Conservation (phyloP, 2,797 vertebrate genomes). For the Pristis pectinata region DNA sequence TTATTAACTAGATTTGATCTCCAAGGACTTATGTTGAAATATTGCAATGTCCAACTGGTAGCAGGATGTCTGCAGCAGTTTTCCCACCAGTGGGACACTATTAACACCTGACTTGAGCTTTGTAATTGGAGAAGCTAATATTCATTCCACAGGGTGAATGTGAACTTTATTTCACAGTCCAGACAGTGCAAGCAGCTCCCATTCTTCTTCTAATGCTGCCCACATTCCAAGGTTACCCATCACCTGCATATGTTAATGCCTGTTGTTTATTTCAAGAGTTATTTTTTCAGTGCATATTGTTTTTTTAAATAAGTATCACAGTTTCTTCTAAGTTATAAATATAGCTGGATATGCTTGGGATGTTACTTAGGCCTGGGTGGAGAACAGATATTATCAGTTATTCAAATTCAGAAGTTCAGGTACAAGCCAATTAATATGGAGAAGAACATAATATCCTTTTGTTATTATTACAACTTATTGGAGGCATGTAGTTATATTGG, state of each 20-base stretch:
- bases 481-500: background rate
- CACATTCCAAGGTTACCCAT: background rate
- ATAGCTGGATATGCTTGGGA: background rate
- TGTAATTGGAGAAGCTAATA: constrained; percentile 13
- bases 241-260: background rate
- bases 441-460: background rate
- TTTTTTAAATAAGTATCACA: background rate
- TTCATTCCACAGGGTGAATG: background rate
- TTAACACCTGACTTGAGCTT: constrained; percentile 14
- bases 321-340: background rate
- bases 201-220: background rate
- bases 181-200: background rate
- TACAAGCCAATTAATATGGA: background rate
- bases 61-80: background rate
- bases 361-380: background rate
- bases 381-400: background rate
- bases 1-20: constrained; percentile 25
- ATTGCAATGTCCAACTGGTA: constrained; percentile 3
- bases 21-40: background rate
- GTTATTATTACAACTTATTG: background rate
- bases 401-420: background rate
- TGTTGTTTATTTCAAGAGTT: background rate
- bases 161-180: constrained; percentile 23
- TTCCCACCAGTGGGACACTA: background rate
- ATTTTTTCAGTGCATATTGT: background rate